Evolutionary conservation across 1,140 invertebrate species (phyloP).

Genomic region (Palaemon carinicauda): DNA sequence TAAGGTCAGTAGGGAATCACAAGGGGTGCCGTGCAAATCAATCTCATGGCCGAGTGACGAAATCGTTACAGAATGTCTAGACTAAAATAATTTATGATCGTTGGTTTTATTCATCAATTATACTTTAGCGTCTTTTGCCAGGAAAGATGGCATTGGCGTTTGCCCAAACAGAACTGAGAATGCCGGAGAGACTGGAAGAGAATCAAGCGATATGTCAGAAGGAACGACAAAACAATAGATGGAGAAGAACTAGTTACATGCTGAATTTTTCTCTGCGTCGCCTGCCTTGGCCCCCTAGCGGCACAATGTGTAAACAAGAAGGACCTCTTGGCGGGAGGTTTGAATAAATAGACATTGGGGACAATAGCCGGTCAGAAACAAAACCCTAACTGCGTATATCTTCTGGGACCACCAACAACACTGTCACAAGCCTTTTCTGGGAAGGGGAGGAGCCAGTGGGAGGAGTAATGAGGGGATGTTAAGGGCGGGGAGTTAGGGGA

Average conservation of each 20-base stretch:
- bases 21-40: no score
- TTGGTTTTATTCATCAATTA: no score
- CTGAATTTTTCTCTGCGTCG: constrained; percentile 12
- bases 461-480: background rate
- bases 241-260: no score
- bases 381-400: constrained; percentile 51
- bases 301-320: constrained; percentile 54
- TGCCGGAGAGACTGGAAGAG: background rate
- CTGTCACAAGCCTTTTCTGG: constrained; percentile 11
- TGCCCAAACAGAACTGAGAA: background rate
- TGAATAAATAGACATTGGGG: constrained; percentile 54
- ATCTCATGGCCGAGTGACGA: no score
- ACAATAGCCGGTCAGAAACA: constrained; percentile 56
- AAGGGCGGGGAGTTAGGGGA: no score
- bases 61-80: no score
- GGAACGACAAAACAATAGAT: background rate
- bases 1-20: no score
- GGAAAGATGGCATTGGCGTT: no score
- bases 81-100: no score
- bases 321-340: constrained; percentile 50
- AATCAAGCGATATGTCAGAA: background rate
- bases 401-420: constrained; percentile 47
- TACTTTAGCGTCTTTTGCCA: no score
- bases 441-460: background rate
- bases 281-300: constrained; percentile 37